Base-by-base conservation (phyloP, 2,888 invertebrate species). In the Merodon equestris region DNA sequence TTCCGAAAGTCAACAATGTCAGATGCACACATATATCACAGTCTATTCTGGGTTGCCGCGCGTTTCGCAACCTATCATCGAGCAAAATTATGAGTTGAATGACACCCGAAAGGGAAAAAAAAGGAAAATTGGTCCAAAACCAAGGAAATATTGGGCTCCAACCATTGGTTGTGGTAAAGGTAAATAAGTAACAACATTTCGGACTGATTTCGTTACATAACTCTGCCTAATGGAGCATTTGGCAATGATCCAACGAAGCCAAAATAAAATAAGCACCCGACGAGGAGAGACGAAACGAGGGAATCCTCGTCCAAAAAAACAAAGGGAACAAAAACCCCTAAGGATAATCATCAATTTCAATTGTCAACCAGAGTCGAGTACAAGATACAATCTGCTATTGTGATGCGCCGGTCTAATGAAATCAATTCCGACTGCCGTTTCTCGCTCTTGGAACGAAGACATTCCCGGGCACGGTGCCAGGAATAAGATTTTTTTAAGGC, bases 341-440 rank as follows among this genome's bases (percentile, higher is more conserved):
- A 56, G 73, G 73, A 48, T 61, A 68, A 75, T 68, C 68, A 68
- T 63, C 74, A 75, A 68, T 75, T 75, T 75, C 74, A 75, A 75
- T 75, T 68, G 74, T 75, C 68, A 75, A 73, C 66, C 5, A 68
- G 74, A 75, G 27, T 7, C 7, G 7, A 27, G 27, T 27, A 27
- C 7, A 27, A 4, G 27, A 27, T 75, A 68, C 74, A 68, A 75
- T 68, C 74, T 75, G 68, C 50, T 60, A n/a, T 7, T 27, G 7
- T 7, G 9, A 36, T 14, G 42, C 15, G 36, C 53, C 53, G 12
- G 9, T 27, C 38, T 66, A 66, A 66, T 56, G 56, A 66, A 66
- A 56, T 66, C 27, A 27, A 27, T 27, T 27, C 27, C 27, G 27
- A 27, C 27, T 27, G 3, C 7, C 27, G 27, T 27, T 27, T 27